These are phyloP conservation scores for Drosophila ercepeae DNA, from an alignment of 1,140 invertebrate species.

Conservation along the genomic window DNA sequence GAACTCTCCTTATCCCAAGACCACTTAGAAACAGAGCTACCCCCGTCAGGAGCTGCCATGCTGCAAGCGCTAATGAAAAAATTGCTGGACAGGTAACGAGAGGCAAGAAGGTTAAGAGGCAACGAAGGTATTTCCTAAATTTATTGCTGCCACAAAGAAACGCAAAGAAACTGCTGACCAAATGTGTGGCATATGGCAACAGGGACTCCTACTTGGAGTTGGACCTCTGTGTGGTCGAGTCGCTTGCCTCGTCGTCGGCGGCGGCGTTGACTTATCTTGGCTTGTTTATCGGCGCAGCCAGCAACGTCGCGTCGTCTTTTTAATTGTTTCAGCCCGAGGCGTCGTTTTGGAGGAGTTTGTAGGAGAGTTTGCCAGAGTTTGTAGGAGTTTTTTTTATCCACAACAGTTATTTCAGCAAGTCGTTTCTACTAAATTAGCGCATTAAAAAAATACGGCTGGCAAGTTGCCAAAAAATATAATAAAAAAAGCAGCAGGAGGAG, in stretches of 20 bases:
- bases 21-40: constrained; percentile 29
- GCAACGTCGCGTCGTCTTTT: constrained; percentile 55
- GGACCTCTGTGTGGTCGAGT: constrained; percentile 68
- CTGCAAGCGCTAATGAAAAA: constrained; percentile 72
- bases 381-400: constrained; percentile 21
- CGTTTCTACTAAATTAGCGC: constrained; percentile 68
- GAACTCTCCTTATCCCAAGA: constrained; percentile 4
- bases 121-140: constrained; percentile 72
- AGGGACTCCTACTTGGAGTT: background rate
- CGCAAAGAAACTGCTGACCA: constrained; percentile 27
- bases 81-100: constrained; percentile 57
- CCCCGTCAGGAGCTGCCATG: constrained; percentile 20
- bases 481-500: constrained; percentile 18
- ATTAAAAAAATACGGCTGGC: constrained; percentile 61
- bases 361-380: constrained; percentile 34
- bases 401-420: constrained; percentile 71
- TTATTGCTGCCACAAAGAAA: constrained; percentile 66
- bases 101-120: too few relatives aligned
- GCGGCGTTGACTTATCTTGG: constrained; percentile 60
- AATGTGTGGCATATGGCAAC: constrained; percentile 65
- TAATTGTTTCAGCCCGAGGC: constrained; percentile 71
- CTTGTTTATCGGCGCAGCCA: constrained; percentile 75
- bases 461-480: constrained; percentile 71
- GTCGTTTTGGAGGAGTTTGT: constrained; percentile 63
- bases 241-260: constrained; percentile 35